Evolutionary conservation across 2,113 vertebrate species (phyloP), one percentile per base, ranked within the genome.

Genomic region (Vidua chalybeata): DNA sequence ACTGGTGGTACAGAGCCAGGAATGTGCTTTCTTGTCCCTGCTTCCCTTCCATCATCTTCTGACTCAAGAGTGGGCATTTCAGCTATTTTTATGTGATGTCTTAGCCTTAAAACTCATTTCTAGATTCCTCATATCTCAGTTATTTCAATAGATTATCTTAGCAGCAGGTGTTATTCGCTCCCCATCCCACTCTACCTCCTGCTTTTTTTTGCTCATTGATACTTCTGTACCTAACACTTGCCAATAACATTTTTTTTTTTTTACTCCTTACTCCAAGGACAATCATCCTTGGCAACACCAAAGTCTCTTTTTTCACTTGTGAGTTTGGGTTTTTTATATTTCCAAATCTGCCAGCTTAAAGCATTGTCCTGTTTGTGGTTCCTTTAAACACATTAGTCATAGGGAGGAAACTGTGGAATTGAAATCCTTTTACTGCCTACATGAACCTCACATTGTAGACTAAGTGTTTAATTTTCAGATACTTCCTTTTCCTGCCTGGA

Each of bases 331-430:
- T 58, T 64, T 51, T 62, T 31, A 18, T 35, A 39, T 63, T 72
- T 22, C 62, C 63, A 94, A 86, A 77, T 89, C 64, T 74, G 56
- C 48, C 83, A 86, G 48, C 52, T 67, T 86, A 52, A 88, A 77
- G 35, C 46, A 80, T 90, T 90, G 86, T 90, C 64, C 68, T 81
- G 72, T 59, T 80, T 90, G 79, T 92, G 80, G 77, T 75, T 46
- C 64, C 77, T 71, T 67, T 88, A 81, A 93, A 69, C 31, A 74
- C 85, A 73, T 93, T 33, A 74, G 79, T 90, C 80, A 86, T 31
- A 88, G 79, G 30, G 72, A 67, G 56, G 37, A 85, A 92, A 85
- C 55, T 41, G 37, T 66, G 67, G 55, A 77, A 77, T 33, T 64
- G 5, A 86, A 94, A 94, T 77, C 39, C 10, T 80, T 88, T 84